A percentile compares a stretch with the other conserved stretches of the same genome.
These are phyloP conservation scores for Drosophila sordidapex DNA, from an alignment of 2,888 invertebrate species.

Conservation along the genomic window DNA sequence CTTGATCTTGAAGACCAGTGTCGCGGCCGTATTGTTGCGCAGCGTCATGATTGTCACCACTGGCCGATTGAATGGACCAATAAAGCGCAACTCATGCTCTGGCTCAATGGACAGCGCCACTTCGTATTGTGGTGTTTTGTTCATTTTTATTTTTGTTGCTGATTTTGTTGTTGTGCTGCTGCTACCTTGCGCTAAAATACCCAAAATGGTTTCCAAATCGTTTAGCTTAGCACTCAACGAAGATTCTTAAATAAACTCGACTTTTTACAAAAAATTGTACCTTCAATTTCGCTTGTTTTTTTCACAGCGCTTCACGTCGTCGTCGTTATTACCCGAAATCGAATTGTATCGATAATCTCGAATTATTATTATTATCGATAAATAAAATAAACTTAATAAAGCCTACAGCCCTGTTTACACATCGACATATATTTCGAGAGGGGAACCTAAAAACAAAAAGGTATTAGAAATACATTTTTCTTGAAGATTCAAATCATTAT, in stretches of 20 bases:
- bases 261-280: slow-evolving; percentile 22
- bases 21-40: slow-evolving; percentile 93
- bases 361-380: no score
- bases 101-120: slow-evolving; percentile 93
- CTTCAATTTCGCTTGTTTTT: slow-evolving; percentile 63
- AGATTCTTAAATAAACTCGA: slow-evolving; percentile 35
- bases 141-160: slow-evolving; percentile 24
- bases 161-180: slow-evolving; percentile 16
- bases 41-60: slow-evolving; percentile 95
- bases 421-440: no score
- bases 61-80: slow-evolving; percentile 93
- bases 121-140: slow-evolving; percentile 86
- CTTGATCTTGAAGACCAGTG: slow-evolving; percentile 99
- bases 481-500: no score
- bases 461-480: no score
- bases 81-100: slow-evolving; percentile 94
- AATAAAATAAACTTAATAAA: no score
- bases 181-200: slow-evolving; percentile 17
- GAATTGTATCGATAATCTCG: no score
- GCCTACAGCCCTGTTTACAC: no score
- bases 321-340: slow-evolving; percentile 1
- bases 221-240: slow-evolving; percentile 32
- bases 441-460: no score
- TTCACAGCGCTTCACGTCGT: slow-evolving; percentile 51
- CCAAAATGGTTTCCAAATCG: slow-evolving; percentile 11